Percentiles rank a stretch among this genome's conserved stretches.
Evolutionary conservation across 1,140 invertebrate genomes (phyloP).

Genomic region (Phthorimaea operculella): DNA sequence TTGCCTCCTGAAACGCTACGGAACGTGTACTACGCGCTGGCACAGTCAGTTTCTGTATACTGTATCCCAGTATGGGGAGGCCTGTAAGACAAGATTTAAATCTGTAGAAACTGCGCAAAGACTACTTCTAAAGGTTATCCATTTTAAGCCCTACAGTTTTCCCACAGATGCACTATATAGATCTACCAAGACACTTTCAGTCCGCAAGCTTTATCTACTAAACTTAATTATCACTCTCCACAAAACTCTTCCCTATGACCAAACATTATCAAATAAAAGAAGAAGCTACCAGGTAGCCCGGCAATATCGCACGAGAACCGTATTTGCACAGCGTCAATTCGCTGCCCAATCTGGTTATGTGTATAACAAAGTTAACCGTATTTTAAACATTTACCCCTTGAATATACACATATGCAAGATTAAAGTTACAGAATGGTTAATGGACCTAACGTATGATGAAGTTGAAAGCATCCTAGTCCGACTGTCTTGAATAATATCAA

Average conservation of each 20-base stretch:
- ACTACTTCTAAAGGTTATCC: background rate
- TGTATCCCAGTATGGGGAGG: background rate
- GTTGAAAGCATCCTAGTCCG: background rate
- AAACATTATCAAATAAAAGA: background rate
- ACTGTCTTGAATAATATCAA: background rate
- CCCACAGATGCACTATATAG: background rate
- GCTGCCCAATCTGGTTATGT: background rate
- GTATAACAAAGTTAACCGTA: background rate
- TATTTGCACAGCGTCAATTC: background rate
- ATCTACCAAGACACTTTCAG: background rate
- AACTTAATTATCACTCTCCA: background rate
- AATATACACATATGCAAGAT: background rate
- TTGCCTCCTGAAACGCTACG: background rate
- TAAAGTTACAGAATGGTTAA: background rate
- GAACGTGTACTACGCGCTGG: background rate
- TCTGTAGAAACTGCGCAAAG: background rate
- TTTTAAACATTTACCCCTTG: background rate
- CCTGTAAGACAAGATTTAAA: background rate
- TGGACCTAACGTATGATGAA: background rate
- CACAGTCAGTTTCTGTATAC: background rate
- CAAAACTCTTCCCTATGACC: background rate
- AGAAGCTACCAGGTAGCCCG: background rate
- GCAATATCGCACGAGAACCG: background rate
- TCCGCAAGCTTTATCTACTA: background rate
- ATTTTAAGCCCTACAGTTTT: background rate